Evolutionary conservation across 2,113 vertebrate species (phyloP).

Genomic region (Oenanthe melanoleuca): DNA sequence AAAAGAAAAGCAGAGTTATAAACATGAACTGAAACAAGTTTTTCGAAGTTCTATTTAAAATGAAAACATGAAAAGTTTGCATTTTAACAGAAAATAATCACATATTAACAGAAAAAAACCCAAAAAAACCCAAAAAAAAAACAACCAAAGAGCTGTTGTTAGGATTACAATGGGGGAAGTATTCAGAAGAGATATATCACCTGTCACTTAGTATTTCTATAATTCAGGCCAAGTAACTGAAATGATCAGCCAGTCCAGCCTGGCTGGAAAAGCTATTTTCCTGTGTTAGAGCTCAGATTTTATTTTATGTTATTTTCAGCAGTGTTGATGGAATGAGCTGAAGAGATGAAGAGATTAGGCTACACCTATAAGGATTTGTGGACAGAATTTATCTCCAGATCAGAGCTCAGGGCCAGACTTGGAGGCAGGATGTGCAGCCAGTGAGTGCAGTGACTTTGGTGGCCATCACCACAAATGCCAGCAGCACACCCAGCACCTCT

Average conservation of each 20-base stretch:
- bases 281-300: background rate
- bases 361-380: background rate
- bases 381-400: constrained; percentile 7
- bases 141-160: background rate
- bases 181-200: background rate
- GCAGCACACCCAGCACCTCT: background rate
- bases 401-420: background rate
- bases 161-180: background rate
- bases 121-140: too few relatives aligned
- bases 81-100: background rate
- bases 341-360: constrained; percentile 51
- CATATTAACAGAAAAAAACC: background rate
- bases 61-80: background rate
- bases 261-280: constrained; percentile 34
- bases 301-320: constrained; percentile 32
- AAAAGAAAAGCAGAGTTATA: background rate
- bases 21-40: background rate
- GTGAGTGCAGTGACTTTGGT: background rate
- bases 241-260: background rate
- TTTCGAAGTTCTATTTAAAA: constrained; percentile 11
- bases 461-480: accelerated
- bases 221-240: background rate
- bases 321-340: constrained; percentile 4
- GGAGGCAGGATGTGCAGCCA: accelerated
- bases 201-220: background rate